Evolutionary conservation across 1,140 invertebrate species (phyloP).

Genomic region (Hesperophylax magnus): DNA sequence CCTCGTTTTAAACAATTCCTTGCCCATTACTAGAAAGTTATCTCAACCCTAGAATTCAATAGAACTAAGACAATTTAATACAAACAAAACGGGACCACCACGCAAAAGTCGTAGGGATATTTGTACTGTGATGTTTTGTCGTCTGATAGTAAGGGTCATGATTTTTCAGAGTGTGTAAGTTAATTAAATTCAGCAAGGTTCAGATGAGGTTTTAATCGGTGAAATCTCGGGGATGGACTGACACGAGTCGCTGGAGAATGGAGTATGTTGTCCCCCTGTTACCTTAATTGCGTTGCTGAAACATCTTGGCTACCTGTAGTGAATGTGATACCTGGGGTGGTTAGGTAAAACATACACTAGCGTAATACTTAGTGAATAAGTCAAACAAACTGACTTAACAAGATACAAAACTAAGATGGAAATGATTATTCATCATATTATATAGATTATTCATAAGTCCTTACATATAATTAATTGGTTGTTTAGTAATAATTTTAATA

Average conservation of each 20-base stretch:
- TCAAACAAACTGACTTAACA: too few relatives aligned
- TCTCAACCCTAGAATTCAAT: background rate
- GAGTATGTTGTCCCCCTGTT: slow-evolving; percentile 6
- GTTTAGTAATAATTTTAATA: too few relatives aligned
- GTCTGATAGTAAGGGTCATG: background rate
- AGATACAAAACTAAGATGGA: too few relatives aligned
- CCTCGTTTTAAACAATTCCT: slow-evolving; percentile 27
- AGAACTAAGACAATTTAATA: background rate
- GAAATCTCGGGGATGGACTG: slow-evolving; percentile 50
- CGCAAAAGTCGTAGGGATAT: slow-evolving; percentile 5
- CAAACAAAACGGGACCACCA: background rate
- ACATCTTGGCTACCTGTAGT: background rate
- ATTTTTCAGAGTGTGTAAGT: background rate
- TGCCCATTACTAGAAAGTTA: slow-evolving; percentile 13
- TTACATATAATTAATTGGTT: too few relatives aligned
- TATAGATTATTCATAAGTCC: too few relatives aligned
- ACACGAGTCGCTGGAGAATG: slow-evolving; percentile 40
- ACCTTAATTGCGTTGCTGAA: slow-evolving; percentile 49
- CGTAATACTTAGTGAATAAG: too few relatives aligned
- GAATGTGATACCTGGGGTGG: background rate
- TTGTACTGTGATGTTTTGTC: background rate
- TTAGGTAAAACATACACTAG: background rate
- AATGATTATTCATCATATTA: too few relatives aligned
- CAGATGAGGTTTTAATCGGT: slow-evolving; percentile 41
- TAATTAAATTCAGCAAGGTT: slow-evolving; percentile 17